A percentile compares a stretch with the other conserved stretches of the same genome.
Conservation (phyloP, 2,113 vertebrate genomes). For the Oreotragus oreotragus region DNA sequence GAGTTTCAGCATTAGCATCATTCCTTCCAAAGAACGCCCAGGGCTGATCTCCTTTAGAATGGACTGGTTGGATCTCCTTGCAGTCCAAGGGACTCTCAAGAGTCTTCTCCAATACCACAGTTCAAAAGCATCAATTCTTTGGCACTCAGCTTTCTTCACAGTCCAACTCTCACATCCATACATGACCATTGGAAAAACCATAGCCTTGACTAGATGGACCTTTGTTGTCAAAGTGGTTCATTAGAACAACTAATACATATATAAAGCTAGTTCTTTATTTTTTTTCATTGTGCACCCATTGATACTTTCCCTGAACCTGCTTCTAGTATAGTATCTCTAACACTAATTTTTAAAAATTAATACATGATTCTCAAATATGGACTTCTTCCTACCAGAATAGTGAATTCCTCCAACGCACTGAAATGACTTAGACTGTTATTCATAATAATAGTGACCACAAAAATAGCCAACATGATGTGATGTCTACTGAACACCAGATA, state of each 20-base stretch:
- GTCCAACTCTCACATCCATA: no score
- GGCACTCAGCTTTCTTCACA: rapidly evolving
- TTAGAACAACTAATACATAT: not conserved
- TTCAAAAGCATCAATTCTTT: no score
- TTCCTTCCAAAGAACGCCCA: no score
- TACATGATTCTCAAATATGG: not conserved
- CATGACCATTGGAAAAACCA: no score
- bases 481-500: not conserved
- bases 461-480: not conserved
- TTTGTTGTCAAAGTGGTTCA: no score
- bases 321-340: not conserved
- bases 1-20: no score
- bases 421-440: not conserved
- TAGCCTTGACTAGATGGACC: no score
- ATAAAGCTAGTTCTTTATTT: not conserved
- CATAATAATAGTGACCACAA: not conserved
- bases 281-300: not conserved
- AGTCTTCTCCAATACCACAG: no score
- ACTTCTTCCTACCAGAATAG: not conserved
- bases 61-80: no score
- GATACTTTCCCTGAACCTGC: not conserved
- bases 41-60: no score
- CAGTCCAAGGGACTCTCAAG: no score
- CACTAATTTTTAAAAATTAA: not conserved
- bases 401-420: not conserved